Evolutionary conservation across 2,797 vertebrate genomes (phyloP), one percentile per base, ranked within the genome.

Genomic region (Melanotaenia nigrans): DNA sequence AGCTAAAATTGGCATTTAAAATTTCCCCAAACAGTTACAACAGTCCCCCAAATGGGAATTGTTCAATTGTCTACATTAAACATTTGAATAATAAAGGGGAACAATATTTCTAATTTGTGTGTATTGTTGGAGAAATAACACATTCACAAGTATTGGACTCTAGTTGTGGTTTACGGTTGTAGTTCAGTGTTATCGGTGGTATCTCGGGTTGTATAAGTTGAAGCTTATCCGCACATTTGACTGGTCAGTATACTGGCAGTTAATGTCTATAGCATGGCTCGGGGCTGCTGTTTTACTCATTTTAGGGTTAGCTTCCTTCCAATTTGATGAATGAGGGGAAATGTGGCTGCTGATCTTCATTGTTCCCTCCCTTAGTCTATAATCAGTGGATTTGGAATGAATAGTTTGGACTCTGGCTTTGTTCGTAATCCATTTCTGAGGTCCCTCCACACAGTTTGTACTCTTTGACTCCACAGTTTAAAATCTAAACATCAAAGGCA

Each of bases 301-400:
- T 77, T 79, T 68, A 30, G 36, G 33, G 4, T 51, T 56, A 25
- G 30, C 25, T 64, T 66, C 36, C 28, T 24, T 30, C 28, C 20
- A 56, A 22, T 42, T 11, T 40, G 22, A 53, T 53, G 58, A 57
- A 59, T 58, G 63, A 40, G 65, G 74, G 61, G 57, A 74, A 56
- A 75, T 42, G 30, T 20, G 35, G 65, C 75, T 32, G 61, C 73
- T 49, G 68, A 73, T 75, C 67, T 56, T 18, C 33, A 36, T 51
- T 60, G 56, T 68, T 72, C 76, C 70, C 65, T 42, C 35, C 59
- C 18, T 5, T 36, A 51, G 20, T 5, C 66, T 78, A 0, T 77
- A 85, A 87, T 85, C 75, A 70, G 40, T 28, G 47, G 38, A n/a
- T 63, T 73, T 49, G 61, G 33, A 71, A 71, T 60, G 73, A 81